Base-by-base conservation (phyloP, 2,797 vertebrate genomes). In the Cirrhinus molitorella region DNA sequence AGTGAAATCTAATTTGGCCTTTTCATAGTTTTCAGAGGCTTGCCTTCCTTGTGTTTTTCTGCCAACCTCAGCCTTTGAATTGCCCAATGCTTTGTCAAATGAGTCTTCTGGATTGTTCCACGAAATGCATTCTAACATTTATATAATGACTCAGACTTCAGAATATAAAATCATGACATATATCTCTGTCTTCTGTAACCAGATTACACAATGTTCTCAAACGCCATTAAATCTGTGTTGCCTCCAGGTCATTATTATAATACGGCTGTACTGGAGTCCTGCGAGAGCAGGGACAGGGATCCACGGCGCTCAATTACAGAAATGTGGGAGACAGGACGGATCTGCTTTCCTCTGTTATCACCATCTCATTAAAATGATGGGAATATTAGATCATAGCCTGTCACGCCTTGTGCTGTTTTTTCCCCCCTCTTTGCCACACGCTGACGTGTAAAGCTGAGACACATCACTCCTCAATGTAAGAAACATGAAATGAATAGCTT, bases 401-500 rank as follows among this genome's bases (percentile, higher is more conserved):
- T 77, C 73, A 59, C 16, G 51, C 81, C 45, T 34, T 45, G 53
- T 28, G 19, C 53, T 40, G n/a, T 0, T 16, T 2, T 5, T 6
- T 13, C 1, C 3, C 11, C 13, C 25, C 8, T 4, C 51, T 59
- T 23, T 83, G 25, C 51, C 0, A 5, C 65, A 47, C 5, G 1
- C 51, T 83, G 74, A 49, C 21, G n/a, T 34, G 43, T 78, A 70
- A 78, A 14, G 16, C 82, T 75, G 80, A 79, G 73, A 86, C 49
- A 79, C 53, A 66, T 81, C 43, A 51, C n/a, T 83, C 63, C 80
- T 79, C 28, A 43, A 34, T 76, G 31, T 75, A 80, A 72, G 83
- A 85, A 83, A 57, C 76, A 80, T 79, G 79, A 83, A 85, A 73
- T 19, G 75, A 80, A 76, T 82, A 61, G 81, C 51, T 49, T 63